A percentile compares a stretch with the other conserved stretches of the same genome.
Evolutionary conservation across 2,888 invertebrate species (phyloP).

Genomic region (Argynnis bischoffii): DNA sequence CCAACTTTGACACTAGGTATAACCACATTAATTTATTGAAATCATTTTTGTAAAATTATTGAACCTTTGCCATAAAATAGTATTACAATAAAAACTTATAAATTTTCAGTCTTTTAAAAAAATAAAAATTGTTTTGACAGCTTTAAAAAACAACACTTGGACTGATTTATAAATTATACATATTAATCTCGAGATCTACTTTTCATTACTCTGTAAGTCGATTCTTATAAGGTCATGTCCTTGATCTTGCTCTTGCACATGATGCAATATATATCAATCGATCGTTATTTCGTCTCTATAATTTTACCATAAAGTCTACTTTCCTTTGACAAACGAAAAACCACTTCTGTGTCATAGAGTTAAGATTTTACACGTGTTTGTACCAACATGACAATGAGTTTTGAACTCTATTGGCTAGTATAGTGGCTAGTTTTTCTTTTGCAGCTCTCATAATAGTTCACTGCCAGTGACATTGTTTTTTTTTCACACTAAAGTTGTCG

Average conservation of each 20-base stretch:
- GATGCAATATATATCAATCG: slow-evolving; percentile 34
- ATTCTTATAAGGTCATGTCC: slow-evolving; percentile 20
- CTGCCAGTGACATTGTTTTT: background rate
- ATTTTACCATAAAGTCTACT: background rate
- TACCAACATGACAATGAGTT: background rate
- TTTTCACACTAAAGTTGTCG: background rate
- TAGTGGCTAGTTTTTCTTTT: background rate
- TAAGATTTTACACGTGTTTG: slow-evolving; percentile 15
- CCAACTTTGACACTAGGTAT: too few relatives aligned
- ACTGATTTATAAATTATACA: too few relatives aligned
- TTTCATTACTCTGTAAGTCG: slow-evolving; percentile 5
- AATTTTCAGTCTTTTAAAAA: too few relatives aligned
- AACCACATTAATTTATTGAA: too few relatives aligned
- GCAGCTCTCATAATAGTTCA: background rate
- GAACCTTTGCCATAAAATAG: too few relatives aligned
- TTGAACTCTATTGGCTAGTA: background rate
- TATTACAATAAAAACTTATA: too few relatives aligned
- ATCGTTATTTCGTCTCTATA: slow-evolving; percentile 17
- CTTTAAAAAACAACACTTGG: too few relatives aligned
- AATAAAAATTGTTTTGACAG: too few relatives aligned
- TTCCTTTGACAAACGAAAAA: slow-evolving; percentile 1
- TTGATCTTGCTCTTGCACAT: slow-evolving; percentile 35
- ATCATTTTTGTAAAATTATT: too few relatives aligned
- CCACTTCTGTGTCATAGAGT: background rate
- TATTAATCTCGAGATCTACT: background rate